Conservation (phyloP, 2,888 invertebrate species). For the Drosophila fulvimacula region DNA sequence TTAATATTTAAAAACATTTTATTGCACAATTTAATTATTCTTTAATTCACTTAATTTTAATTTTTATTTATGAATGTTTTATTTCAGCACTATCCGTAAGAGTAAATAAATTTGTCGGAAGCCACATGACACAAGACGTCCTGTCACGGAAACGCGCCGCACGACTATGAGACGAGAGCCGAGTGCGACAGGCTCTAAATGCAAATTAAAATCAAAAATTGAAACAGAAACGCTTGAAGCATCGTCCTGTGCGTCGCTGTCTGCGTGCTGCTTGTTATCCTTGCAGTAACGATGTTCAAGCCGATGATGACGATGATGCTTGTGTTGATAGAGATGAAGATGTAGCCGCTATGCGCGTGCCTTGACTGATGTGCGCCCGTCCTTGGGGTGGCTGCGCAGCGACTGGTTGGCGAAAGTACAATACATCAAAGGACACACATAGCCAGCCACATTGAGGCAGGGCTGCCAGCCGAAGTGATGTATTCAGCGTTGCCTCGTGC, state of each 20-base stretch:
- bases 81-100: slow-evolving; percentile 4
- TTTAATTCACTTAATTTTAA: background rate
- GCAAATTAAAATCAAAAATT: slow-evolving; percentile 77
- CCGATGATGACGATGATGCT: slow-evolving; percentile 21
- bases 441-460: slow-evolving; percentile 70
- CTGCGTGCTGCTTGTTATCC: slow-evolving; percentile 54
- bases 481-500: slow-evolving; percentile 19
- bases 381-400: slow-evolving; percentile 71
- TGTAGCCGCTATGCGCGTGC: slow-evolving; percentile 77
- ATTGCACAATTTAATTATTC: background rate
- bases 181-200: slow-evolving; percentile 69
- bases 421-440: slow-evolving; percentile 69
- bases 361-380: slow-evolving; percentile 61
- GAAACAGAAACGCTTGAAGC: slow-evolving; percentile 62
- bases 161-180: slow-evolving; percentile 73
- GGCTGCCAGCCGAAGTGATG: slow-evolving; percentile 50
- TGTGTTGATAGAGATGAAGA: slow-evolving; percentile 45
- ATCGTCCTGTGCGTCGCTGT: slow-evolving; percentile 33
- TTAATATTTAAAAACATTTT: background rate
- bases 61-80: background rate
- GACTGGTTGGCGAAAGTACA: slow-evolving; percentile 74
- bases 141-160: slow-evolving; percentile 73
- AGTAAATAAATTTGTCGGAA: slow-evolving; percentile 12
- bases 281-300: slow-evolving; percentile 40
- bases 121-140: slow-evolving; percentile 67